phyloP scores from a whole-genome alignment of 2,113 vertebrate genomes.

The Sturnira hondurensis region DNA sequence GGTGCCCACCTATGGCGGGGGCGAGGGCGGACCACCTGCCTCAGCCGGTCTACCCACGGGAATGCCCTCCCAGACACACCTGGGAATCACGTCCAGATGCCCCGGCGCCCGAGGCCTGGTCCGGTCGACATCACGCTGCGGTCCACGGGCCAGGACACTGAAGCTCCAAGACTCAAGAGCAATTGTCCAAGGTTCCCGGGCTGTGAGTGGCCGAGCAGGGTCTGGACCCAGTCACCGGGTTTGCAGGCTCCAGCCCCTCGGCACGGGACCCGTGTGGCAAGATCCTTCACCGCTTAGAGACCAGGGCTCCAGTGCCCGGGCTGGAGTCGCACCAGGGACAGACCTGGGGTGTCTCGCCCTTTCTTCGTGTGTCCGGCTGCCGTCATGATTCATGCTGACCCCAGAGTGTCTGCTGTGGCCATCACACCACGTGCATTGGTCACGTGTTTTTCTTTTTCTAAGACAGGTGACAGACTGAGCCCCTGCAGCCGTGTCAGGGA shows the following conservation, averaged over 20 bases:
- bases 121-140: not conserved
- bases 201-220: not conserved
- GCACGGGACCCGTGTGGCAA: not conserved
- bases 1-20: accelerated
- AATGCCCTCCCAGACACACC: not conserved
- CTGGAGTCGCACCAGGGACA: no score
- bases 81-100: not conserved
- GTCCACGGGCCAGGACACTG: no score
- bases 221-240: accelerated
- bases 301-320: not conserved
- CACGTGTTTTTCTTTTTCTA: not conserved
- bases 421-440: no score
- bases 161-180: not conserved
- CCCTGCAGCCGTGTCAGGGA: not conserved
- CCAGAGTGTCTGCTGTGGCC: not conserved
- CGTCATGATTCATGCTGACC: not conserved
- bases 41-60: no score
- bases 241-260: not conserved
- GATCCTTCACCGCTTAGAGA: not conserved
- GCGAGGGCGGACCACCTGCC: no score
- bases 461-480: not conserved
- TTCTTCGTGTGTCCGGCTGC: not conserved
- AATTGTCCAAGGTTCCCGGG: not conserved
- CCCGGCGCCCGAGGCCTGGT: not conserved
- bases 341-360: accelerated